A percentile compares a stretch with the other conserved stretches of the same genome.
These are phyloP conservation scores for Campoplex capitator DNA, from an alignment of 2,888 invertebrate species.

Conservation along the genomic window DNA sequence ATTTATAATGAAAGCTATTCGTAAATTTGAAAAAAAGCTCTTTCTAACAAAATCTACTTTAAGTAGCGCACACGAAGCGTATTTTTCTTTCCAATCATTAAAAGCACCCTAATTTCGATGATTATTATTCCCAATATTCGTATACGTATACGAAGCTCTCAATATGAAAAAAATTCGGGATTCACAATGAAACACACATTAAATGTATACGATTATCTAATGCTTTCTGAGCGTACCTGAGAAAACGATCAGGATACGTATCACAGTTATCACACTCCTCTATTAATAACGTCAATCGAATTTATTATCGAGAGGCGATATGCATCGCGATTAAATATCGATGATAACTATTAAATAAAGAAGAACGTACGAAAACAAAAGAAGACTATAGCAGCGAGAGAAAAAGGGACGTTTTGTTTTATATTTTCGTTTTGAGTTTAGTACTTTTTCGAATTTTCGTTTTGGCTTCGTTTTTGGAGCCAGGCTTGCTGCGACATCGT, in stretches of 20 bases:
- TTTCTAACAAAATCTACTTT: conserved; percentile 5
- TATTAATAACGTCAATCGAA: background rate
- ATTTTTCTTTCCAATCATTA: conserved; percentile 16
- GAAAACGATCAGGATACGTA: conserved; percentile 34
- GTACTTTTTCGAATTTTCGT: conserved; percentile 74
- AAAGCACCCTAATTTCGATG: conserved; percentile 39
- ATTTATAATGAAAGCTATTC: conserved; percentile 17
- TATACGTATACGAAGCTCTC: background rate
- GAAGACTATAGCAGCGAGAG: conserved; percentile 1
- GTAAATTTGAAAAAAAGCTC: conserved; percentile 22
- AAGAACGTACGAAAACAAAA: background rate
- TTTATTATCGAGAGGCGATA: conserved; percentile 17
- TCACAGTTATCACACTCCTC: conserved; percentile 55
- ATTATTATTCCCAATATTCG: background rate
- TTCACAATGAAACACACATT: background rate
- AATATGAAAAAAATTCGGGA: conserved; percentile 14
- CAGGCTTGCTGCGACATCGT: conserved; percentile 70
- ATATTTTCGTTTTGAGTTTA: conserved; percentile 67
- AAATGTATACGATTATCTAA: conserved; percentile 18
- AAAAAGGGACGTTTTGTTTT: background rate
- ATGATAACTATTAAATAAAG: background rate
- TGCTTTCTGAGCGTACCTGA: conserved; percentile 46
- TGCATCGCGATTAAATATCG: conserved; percentile 21
- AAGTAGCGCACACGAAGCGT: conserved; percentile 24
- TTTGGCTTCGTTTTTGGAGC: conserved; percentile 70